Evolutionary conservation across 2,113 vertebrate genomes (phyloP).

Genomic region (Pteropus alecto): DNA sequence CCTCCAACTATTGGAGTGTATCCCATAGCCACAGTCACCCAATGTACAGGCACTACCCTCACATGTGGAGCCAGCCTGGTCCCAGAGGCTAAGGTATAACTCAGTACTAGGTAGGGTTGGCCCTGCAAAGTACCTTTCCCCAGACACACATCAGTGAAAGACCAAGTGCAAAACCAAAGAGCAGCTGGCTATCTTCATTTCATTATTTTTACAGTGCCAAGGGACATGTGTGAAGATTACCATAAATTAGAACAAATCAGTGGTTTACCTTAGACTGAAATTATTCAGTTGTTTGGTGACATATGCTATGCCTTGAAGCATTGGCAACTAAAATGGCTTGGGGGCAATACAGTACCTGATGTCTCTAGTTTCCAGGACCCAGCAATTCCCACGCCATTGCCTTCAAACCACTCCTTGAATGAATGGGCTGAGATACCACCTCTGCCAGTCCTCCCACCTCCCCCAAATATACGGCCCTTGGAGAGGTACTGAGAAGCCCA

Average conservation of each 20-base stretch:
- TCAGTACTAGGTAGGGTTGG: slow-evolving; percentile 42
- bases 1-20: slow-evolving; percentile 49
- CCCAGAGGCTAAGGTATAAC: slow-evolving; percentile 60
- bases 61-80: slow-evolving; percentile 53
- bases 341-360: slow-evolving; percentile 74
- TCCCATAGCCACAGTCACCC: slow-evolving; percentile 61
- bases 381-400: slow-evolving; percentile 9
- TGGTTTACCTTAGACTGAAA: slow-evolving; percentile 89
- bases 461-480: slow-evolving; percentile 66
- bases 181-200: slow-evolving; percentile 90
- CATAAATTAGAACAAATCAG: slow-evolving; percentile 88
- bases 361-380: slow-evolving; percentile 58
- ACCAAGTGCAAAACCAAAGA: slow-evolving; percentile 92
- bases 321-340: slow-evolving; percentile 92
- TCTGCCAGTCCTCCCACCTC: slow-evolving; percentile 40
- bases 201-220: slow-evolving; percentile 90
- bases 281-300: slow-evolving; percentile 96
- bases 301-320: slow-evolving; percentile 94
- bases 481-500: slow-evolving; percentile 75
- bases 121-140: slow-evolving; percentile 44
- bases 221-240: slow-evolving; percentile 92
- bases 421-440: slow-evolving; percentile 68
- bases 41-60: slow-evolving; percentile 58
- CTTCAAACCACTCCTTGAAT: slow-evolving; percentile 54
- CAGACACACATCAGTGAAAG: slow-evolving; percentile 78